Conservation (phyloP, 2,113 vertebrate species). For the Micronycteris hirsuta region DNA sequence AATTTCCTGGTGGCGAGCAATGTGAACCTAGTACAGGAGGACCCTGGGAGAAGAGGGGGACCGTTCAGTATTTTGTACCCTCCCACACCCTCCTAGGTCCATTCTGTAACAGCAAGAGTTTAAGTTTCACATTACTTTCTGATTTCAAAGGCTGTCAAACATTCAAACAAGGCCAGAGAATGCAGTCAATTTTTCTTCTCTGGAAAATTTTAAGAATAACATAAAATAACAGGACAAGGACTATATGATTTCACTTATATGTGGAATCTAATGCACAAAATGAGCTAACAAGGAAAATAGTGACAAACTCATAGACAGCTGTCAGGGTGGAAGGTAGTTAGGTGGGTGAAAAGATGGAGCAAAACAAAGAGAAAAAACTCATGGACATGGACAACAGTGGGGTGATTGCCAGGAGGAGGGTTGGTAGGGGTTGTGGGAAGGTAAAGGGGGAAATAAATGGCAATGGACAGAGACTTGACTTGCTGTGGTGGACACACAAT, state of each 20-base stretch:
- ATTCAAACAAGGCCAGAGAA: not conserved
- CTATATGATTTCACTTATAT: not conserved
- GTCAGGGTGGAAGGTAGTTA: not conserved
- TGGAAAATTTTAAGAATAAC: not conserved
- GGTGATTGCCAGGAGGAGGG: too few species aligned
- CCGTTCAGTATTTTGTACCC: too few species aligned
- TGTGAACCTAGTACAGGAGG: too few species aligned
- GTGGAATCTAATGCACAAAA: not conserved
- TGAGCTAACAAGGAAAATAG: not conserved
- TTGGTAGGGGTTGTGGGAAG: too few species aligned
- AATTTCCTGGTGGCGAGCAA: too few species aligned
- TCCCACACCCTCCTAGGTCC: too few species aligned
- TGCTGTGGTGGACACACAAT: not conserved
- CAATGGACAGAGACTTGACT: not conserved
- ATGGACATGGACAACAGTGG: too few species aligned
- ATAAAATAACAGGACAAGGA: not conserved
- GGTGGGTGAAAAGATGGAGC: too few species aligned
- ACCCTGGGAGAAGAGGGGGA: too few species aligned
- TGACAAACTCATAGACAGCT: not conserved
- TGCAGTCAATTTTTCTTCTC: not conserved
- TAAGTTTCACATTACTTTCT: not conserved
- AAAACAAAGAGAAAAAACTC: too few species aligned
- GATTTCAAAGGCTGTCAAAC: conserved; percentile 36
- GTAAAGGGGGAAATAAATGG: not conserved
- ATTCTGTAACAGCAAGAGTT: not conserved